Evolutionary conservation across 2,888 invertebrate genomes (phyloP).

Genomic region (Margaritifera margaritifera): DNA sequence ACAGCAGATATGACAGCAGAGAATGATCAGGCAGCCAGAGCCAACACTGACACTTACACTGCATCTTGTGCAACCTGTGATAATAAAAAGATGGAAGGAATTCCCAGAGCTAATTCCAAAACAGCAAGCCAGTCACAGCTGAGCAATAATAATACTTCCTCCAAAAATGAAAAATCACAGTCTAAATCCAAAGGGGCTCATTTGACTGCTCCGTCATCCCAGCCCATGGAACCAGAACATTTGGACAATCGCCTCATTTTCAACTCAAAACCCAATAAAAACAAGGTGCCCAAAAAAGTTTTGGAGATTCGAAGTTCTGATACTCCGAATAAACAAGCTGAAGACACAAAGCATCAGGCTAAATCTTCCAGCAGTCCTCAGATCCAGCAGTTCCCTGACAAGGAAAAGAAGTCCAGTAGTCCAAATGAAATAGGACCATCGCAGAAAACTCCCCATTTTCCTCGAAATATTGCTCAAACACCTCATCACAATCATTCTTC

Average conservation of each 20-base stretch:
- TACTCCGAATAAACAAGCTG: too few species aligned
- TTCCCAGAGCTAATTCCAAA: neutral
- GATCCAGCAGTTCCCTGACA: too few species aligned
- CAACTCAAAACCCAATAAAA: conserved; percentile 22
- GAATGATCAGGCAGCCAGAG: neutral
- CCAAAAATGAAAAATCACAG: conserved; percentile 8
- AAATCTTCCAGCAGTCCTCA: too few species aligned
- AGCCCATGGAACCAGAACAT: neutral
- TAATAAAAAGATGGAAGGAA: conserved; percentile 6
- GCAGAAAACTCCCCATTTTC: too few species aligned
- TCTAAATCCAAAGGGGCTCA: neutral
- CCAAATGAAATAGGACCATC: too few species aligned
- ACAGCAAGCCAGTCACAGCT: conserved; percentile 2
- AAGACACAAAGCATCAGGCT: too few species aligned
- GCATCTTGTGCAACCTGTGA: conserved; percentile 6
- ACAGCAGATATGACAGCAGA: conserved; percentile 18
- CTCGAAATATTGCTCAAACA: too few species aligned
- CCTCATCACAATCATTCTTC: too few species aligned
- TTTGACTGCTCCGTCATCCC: conserved; percentile 5
- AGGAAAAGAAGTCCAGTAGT: too few species aligned
- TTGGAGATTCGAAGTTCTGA: conserved; percentile 3
- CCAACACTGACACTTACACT: neutral
- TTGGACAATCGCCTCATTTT: conserved; percentile 33
- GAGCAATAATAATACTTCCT: neutral
- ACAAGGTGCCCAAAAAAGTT: conserved; percentile 13